phyloP scores from a whole-genome alignment of 2,888 invertebrate species.

The Pycnomerus fuliginosus region DNA sequence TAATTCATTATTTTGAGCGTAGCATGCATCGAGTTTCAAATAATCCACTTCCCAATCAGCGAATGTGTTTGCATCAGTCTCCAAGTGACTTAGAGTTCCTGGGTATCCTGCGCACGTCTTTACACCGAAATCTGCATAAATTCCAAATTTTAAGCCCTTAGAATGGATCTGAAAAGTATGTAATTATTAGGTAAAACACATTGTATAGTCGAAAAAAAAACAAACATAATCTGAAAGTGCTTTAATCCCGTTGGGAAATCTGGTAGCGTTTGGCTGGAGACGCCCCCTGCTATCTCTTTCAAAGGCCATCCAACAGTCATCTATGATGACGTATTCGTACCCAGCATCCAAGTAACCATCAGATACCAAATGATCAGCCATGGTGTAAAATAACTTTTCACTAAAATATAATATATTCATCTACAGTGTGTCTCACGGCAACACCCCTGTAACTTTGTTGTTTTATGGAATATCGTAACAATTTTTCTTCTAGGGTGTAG shows the following conservation, averaged over 20 bases:
- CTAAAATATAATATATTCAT: too few relatives aligned
- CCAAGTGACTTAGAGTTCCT: slow-evolving; percentile 65
- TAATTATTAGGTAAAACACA: slow-evolving; percentile 1
- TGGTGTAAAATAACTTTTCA: slow-evolving; percentile 57
- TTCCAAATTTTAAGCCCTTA: slow-evolving; percentile 73
- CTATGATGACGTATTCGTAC: slow-evolving; percentile 61
- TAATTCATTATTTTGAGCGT: slow-evolving; percentile 54
- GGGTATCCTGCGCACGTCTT: slow-evolving; percentile 78
- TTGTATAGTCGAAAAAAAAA: neutral
- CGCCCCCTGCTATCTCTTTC: slow-evolving; percentile 52
- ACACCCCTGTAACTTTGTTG: too few relatives aligned
- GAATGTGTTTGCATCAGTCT: slow-evolving; percentile 69
- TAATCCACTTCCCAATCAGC: slow-evolving; percentile 80
- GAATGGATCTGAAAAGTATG: slow-evolving; percentile 61
- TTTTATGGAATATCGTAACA: too few relatives aligned
- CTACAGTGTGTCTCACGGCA: too few relatives aligned
- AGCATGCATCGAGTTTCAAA: slow-evolving; percentile 79
- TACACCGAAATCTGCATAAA: slow-evolving; percentile 79
- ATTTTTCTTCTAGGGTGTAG: too few relatives aligned
- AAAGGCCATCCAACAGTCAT: slow-evolving; percentile 63
- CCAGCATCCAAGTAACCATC: slow-evolving; percentile 63
- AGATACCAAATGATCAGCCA: slow-evolving; percentile 58
- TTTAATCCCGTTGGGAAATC: slow-evolving; percentile 56
- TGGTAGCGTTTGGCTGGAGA: slow-evolving; percentile 55
- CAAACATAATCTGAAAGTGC: slow-evolving; percentile 13